Conservation (phyloP, 2,888 invertebrate species). For the Rhagium mordax region DNA sequence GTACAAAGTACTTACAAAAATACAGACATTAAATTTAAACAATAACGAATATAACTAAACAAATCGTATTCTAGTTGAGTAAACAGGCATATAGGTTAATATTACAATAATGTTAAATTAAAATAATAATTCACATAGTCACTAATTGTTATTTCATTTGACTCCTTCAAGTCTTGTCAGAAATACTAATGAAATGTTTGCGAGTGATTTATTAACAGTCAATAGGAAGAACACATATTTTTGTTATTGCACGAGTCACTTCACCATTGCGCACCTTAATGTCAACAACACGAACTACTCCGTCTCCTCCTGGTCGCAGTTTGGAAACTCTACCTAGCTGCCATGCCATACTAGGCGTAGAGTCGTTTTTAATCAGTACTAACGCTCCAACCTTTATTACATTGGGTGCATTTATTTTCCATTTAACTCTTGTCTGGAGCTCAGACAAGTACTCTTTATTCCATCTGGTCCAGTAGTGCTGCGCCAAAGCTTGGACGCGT, state of each 20-base stretch:
- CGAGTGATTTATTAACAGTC: background rate
- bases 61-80: background rate
- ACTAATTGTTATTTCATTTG: background rate
- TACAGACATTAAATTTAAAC: background rate
- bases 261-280: background rate
- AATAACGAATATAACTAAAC: background rate
- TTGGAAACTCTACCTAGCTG: background rate
- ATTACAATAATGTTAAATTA: background rate
- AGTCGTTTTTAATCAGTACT: background rate
- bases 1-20: background rate
- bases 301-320: background rate
- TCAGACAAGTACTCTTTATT: background rate
- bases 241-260: background rate
- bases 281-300: background rate
- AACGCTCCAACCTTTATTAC: background rate
- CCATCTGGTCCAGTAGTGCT: background rate
- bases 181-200: too few species aligned
- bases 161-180: too few species aligned
- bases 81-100: too few species aligned
- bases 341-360: background rate
- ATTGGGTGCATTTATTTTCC: background rate
- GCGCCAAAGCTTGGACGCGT: background rate
- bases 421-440: background rate
- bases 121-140: background rate
- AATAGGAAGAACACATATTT: background rate